A percentile compares a stretch with the other conserved stretches of the same genome.
These are phyloP conservation scores for Helicoverpa zea DNA, from an alignment of 1,140 invertebrate genomes.

Conservation along the genomic window DNA sequence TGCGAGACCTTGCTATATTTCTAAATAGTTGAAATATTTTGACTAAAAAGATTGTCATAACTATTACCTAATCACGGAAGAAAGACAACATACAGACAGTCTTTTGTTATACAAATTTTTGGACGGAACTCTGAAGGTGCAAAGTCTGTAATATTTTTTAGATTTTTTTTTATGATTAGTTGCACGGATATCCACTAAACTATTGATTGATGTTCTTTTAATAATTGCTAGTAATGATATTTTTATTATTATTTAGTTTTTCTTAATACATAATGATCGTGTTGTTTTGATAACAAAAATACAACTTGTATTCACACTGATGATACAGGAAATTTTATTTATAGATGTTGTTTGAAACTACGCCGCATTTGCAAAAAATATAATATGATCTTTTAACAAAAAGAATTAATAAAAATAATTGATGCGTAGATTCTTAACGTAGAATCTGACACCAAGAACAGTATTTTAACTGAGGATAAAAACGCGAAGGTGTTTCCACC, in stretches of 20 bases:
- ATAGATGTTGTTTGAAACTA: too few relatives aligned
- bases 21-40: background rate
- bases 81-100: background rate
- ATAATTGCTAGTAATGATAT: background rate
- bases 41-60: background rate
- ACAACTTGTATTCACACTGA: background rate
- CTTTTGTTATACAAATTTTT: background rate
- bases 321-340: background rate
- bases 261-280: background rate
- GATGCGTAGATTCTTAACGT: too few relatives aligned
- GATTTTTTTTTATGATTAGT: background rate
- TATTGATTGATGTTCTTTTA: conserved; percentile 33
- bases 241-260: conserved; percentile 1
- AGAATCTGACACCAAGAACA: too few relatives aligned
- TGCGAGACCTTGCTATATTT: background rate
- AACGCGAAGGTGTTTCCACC: too few relatives aligned
- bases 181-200: conserved; percentile 9
- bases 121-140: background rate
- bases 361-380: too few relatives aligned
- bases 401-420: too few relatives aligned
- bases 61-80: background rate
- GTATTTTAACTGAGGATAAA: too few relatives aligned
- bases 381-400: too few relatives aligned
- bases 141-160: conserved; percentile 12
- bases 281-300: conserved; percentile 15